Evolutionary conservation across 2,888 invertebrate genomes (phyloP), one percentile per base, ranked within the genome.

Genomic region (Dichetophora obliterata): DNA sequence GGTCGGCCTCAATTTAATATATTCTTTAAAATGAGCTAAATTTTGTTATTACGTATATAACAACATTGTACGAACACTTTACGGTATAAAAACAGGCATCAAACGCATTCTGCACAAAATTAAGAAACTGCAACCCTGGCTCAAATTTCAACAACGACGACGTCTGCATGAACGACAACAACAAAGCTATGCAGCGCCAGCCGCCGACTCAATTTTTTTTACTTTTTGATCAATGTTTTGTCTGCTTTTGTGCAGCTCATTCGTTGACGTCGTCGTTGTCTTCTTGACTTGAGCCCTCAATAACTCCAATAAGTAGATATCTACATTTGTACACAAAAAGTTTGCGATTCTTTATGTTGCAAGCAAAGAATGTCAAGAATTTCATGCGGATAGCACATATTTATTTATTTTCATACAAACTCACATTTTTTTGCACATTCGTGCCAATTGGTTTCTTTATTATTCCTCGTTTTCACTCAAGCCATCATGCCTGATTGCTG

Each of bases 261-360:
- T 63, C 52, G 24, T 27, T 54, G 37, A n/a, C 19, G 59, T 19
- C 37, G 22, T 37, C 71, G 34, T 34, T 43, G 24, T 59, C 24
- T 24, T 24, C 34, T 43, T 48, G 24, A 14, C 4, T 27, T 11
- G 43, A 43, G 68, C 19, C 68, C 5, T 68, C 27, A 54, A 54
- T 43, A 57, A 72, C 71, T 57, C 65, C 37, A 59, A 74, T 74
- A 77, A 74, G 74, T 61, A 54, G 70, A 75, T 77, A 74, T 74
- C 70, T 75, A 75, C 77, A 77, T 57, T 70, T 74, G 66, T 69
- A 3, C 9, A n/a, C n/a, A 37, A 48, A 22, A 31, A 16, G n/a
- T 34, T 31, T 57, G 24, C 2, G 16, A 14, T 27, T 27, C 16
- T 70, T 2, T 14, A 16, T 61, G 24, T 59, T 63, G 73, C 4